Conservation (phyloP, 1,140 invertebrate species). For the Mactra quadrangularis region DNA sequence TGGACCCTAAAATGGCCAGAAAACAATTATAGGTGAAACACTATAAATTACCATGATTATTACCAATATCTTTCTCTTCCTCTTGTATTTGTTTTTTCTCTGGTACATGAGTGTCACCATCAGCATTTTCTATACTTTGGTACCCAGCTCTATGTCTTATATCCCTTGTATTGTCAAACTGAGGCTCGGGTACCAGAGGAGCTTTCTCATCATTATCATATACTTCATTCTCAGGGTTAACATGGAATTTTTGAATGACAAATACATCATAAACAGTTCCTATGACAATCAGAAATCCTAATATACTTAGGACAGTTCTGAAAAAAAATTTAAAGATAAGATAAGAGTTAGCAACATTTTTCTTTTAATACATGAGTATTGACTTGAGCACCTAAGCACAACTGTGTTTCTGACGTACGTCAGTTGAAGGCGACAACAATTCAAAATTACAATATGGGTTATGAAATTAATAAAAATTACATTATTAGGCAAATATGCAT, state of each 20-base stretch:
- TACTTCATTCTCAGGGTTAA: not conserved
- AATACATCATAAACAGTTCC: slow-evolving; percentile 52
- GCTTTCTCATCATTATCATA: slow-evolving; percentile 19
- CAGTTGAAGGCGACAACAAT: no score
- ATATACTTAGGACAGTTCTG: slow-evolving; percentile 23
- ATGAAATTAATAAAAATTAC: no score
- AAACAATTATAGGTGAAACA: no score
- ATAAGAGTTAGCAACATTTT: not conserved
- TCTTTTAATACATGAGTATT: not conserved
- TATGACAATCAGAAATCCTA: slow-evolving; percentile 10
- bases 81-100: slow-evolving; percentile 17
- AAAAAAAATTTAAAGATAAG: slow-evolving; percentile 16
- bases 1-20: no score
- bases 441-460: no score
- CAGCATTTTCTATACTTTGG: not conserved
- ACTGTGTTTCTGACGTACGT: no score
- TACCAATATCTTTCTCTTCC: not conserved
- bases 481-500: no score
- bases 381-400: no score
- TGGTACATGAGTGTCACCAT: not conserved
- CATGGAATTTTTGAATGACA: slow-evolving; percentile 37
- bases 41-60: not conserved
- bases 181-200: not conserved
- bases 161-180: not conserved
- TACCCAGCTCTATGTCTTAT: slow-evolving; percentile 16